These are phyloP conservation scores for Pitta sordida DNA, from an alignment of 2,113 vertebrate species.

Conservation along the genomic window DNA sequence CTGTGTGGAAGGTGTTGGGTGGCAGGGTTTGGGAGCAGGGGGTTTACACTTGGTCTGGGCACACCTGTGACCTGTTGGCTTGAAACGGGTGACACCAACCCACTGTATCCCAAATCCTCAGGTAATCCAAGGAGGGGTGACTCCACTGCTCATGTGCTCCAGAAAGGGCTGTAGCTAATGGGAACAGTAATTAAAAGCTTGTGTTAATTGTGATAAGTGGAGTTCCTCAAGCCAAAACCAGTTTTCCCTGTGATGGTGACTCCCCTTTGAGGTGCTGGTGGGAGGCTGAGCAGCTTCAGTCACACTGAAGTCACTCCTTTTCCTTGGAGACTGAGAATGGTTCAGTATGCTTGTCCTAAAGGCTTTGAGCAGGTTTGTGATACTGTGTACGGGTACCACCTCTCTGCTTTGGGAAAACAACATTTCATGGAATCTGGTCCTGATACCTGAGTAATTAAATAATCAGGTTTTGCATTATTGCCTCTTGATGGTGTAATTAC, in stretches of 20 bases:
- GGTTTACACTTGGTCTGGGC: background rate
- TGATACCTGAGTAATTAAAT: background rate
- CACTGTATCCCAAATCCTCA: too few species aligned
- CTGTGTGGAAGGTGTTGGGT: background rate
- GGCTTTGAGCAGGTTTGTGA: background rate
- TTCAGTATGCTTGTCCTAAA: background rate
- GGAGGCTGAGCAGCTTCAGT: background rate
- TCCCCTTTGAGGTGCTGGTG: background rate
- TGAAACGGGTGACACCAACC: background rate
- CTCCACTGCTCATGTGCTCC: background rate
- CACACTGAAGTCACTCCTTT: background rate
- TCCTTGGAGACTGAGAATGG: background rate
- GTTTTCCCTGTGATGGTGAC: background rate
- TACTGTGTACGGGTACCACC: background rate
- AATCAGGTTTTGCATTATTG: accelerated
- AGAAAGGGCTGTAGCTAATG: background rate
- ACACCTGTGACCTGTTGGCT: accelerated
- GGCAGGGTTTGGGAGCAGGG: background rate
- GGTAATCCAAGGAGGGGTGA: accelerated
- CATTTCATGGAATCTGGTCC: background rate
- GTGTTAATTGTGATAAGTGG: background rate
- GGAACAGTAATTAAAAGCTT: background rate
- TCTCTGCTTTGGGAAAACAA: background rate
- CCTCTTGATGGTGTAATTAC: background rate
- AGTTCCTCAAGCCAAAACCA: background rate